Evolutionary conservation across 2,113 vertebrate genomes (phyloP).

Genomic region (Bufo gargarizans): DNA sequence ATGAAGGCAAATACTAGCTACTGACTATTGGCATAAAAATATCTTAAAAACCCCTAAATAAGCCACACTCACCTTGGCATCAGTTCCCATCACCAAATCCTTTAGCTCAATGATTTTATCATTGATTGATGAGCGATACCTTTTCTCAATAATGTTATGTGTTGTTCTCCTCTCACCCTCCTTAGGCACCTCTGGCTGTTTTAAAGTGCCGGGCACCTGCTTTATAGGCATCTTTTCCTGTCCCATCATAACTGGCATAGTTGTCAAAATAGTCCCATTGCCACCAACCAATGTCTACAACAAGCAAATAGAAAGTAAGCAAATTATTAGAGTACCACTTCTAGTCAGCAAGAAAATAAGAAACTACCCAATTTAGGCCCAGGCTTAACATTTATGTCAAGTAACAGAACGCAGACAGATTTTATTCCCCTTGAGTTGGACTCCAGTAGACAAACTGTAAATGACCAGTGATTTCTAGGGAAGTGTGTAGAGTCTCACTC

Average conservation of each 20-base stretch:
- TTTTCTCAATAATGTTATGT: conserved; percentile 98
- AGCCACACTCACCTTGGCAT: conserved; percentile 84
- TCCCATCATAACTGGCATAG: conserved; percentile 93
- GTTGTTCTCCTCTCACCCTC: conserved; percentile 95
- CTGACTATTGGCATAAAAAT: too few species aligned
- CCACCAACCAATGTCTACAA: conserved; percentile 90
- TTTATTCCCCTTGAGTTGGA: too few species aligned
- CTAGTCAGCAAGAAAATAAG: not conserved
- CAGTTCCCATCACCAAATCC: conserved; percentile 94
- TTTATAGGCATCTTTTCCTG: conserved; percentile 96
- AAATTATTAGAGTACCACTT: not conserved
- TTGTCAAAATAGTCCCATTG: conserved; percentile 90
- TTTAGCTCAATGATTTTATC: conserved; percentile 97
- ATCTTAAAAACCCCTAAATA: not conserved
- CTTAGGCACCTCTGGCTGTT: conserved; percentile 83
- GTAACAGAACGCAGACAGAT: too few species aligned
- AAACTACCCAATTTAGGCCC: not conserved
- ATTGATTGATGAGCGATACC: conserved; percentile 96
- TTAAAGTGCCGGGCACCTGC: conserved; percentile 78
- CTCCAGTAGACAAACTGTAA: too few species aligned
- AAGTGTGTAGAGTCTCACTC: too few species aligned
- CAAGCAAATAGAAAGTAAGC: not conserved
- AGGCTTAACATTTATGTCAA: too few species aligned
- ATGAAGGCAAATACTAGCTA: too few species aligned
- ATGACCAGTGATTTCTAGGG: too few species aligned